These are phyloP conservation scores for Ceraclea dissimilis DNA, from an alignment of 2,888 invertebrate genomes.

Conservation along the genomic window DNA sequence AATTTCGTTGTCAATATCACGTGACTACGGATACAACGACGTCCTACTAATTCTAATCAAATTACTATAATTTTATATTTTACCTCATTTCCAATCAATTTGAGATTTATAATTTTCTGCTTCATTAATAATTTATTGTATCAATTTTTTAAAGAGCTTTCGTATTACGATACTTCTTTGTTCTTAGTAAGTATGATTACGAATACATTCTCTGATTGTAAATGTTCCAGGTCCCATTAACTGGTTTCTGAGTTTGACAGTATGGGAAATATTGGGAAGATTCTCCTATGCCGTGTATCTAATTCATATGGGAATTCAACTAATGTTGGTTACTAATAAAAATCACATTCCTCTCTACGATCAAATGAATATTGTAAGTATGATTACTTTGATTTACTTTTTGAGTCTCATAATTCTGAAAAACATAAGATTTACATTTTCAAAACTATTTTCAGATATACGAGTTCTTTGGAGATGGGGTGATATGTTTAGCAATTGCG, in stretches of 20 bases:
- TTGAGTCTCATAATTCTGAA: neutral
- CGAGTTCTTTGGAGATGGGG: slow-evolving; percentile 5
- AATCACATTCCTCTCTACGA: neutral
- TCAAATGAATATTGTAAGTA: neutral
- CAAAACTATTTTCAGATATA: slow-evolving; percentile 4
- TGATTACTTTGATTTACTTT: neutral
- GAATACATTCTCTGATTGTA: too few relatives aligned
- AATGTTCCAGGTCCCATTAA: slow-evolving; percentile 43
- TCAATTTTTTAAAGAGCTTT: too few relatives aligned
- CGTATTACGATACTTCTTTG: too few relatives aligned
- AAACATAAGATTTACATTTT: neutral
- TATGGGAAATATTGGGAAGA: slow-evolving; percentile 47
- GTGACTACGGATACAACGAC: too few relatives aligned
- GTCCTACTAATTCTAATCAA: too few relatives aligned
- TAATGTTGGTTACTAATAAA: neutral
- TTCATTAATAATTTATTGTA: too few relatives aligned
- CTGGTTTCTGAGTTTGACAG: slow-evolving; percentile 42
- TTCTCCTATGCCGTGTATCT: slow-evolving; percentile 50
- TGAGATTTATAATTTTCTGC: too few relatives aligned
- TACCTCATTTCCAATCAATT: too few relatives aligned
- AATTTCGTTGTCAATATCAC: too few relatives aligned
- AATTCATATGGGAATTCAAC: slow-evolving; percentile 38
- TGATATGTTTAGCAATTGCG: neutral
- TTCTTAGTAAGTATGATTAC: too few relatives aligned
- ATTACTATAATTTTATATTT: too few relatives aligned